phyloP scores from a whole-genome alignment of 1,140 invertebrate genomes.

The Drosophila quadrilineata region DNA sequence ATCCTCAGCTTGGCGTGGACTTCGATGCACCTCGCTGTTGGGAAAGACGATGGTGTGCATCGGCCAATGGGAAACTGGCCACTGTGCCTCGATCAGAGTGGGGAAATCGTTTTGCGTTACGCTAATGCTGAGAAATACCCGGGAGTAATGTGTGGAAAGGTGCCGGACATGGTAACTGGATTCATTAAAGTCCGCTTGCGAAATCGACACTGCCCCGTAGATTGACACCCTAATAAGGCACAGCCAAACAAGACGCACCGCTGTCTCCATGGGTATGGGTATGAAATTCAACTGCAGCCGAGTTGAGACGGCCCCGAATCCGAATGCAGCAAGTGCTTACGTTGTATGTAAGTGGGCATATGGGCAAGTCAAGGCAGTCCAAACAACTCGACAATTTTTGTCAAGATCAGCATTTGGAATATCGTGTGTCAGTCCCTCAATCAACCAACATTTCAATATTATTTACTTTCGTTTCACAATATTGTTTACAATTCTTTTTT shows the following conservation, averaged over 20 bases:
- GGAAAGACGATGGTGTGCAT: conserved; percentile 63
- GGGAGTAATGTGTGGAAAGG: conserved; percentile 65
- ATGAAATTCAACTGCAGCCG: conserved; percentile 34
- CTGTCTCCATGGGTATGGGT: conserved; percentile 40
- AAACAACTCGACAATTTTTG: conserved; percentile 20
- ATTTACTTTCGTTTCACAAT: conserved; percentile 5
- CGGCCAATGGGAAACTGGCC: conserved; percentile 66
- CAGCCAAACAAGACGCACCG: not conserved
- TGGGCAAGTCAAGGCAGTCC: conserved; percentile 28
- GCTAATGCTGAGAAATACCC: conserved; percentile 72
- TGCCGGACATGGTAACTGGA: conserved; percentile 70
- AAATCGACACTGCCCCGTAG: conserved; percentile 34
- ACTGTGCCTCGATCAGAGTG: conserved; percentile 71
- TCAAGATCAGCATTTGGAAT: conserved; percentile 29
- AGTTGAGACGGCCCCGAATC: not conserved
- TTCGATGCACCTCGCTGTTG: conserved; percentile 44
- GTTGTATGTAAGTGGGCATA: conserved; percentile 14
- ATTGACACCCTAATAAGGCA: not conserved
- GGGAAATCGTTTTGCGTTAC: conserved; percentile 51
- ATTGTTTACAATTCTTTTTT: not conserved
- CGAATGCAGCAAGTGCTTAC: conserved; percentile 13
- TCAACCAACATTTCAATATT: conserved; percentile 9
- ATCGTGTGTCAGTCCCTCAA: conserved; percentile 22
- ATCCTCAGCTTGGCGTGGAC: conserved; percentile 12
- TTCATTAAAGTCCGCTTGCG: conserved; percentile 59